Evolutionary conservation across 2,888 invertebrate species (phyloP).

Genomic region (Pyrrhia umbra): DNA sequence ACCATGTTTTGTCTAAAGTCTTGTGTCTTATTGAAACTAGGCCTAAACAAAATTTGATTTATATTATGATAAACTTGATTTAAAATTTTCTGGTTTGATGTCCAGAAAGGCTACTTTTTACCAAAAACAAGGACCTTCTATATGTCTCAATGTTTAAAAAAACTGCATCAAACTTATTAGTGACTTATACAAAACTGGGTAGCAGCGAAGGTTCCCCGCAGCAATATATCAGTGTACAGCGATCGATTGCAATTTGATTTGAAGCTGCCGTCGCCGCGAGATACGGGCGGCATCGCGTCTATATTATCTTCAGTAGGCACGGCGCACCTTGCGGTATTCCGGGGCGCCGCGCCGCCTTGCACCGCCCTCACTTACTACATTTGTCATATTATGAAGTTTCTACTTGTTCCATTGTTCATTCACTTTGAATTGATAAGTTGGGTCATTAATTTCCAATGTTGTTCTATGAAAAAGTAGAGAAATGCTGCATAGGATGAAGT

Average conservation of each 20-base stretch:
- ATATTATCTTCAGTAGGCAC: slow-evolving; percentile 17
- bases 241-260: slow-evolving; percentile 57
- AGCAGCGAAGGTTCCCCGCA: slow-evolving; percentile 22
- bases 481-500: not conserved
- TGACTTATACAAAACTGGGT: not conserved
- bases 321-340: slow-evolving; percentile 30
- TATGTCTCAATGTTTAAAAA: too few relatives aligned
- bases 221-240: slow-evolving; percentile 31
- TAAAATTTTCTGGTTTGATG: too few relatives aligned
- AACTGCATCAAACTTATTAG: not conserved
- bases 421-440: not conserved
- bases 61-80: too few relatives aligned
- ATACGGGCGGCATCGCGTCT: slow-evolving; percentile 38
- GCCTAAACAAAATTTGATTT: too few relatives aligned
- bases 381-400: slow-evolving; percentile 9
- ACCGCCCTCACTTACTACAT: slow-evolving; percentile 11
- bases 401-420: not conserved
- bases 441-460: not conserved
- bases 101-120: too few relatives aligned
- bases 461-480: too few relatives aligned
- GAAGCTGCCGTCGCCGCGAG: slow-evolving; percentile 44
- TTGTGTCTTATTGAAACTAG: not conserved
- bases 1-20: not conserved
- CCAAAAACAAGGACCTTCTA: too few relatives aligned
- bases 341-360: slow-evolving; percentile 48